Base-by-base conservation (phyloP, 1,140 invertebrate genomes). In the Zophobas morio region DNA sequence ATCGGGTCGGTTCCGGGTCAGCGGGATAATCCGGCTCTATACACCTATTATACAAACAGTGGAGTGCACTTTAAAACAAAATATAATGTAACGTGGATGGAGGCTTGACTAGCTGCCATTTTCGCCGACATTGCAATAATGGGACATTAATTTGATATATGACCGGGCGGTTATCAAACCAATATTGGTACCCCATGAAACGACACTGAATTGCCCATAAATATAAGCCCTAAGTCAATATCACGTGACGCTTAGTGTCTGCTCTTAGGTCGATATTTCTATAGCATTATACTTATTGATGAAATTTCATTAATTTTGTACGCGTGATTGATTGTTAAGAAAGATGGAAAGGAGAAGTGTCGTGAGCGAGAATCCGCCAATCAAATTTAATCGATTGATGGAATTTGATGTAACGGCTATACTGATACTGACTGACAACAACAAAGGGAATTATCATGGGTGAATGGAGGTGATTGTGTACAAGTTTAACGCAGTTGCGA, bases 91-190 rank as follows among this genome's bases (percentile, higher is more conserved):
- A 49, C 71, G 36, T 56, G 36, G 54, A 73, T 73, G 71, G 51
- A 73, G 71, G 71, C 49, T 56, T 72, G 49, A 73, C 71, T 73
- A 54, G 71, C 79, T 74, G 78, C 78, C 75, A 78, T 79, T 84
- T 84, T 84, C 80, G 83, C 80, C 82, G 84, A 84, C 82, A 84
- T 78, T 80, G 82, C 84, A 84, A 84, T 84, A 84, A 84, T 84
- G 79, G 84, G 80, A 84, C 82, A 85, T 85, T 85, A 85, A 79
- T 84, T 85, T 85, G 84, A 85, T 85, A 82, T 84, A 84, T 84
- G 79, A 78, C 79, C 77, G 78, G 81, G 80, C 79, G 82, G 83
- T 84, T 85, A 85, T 85, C 84, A 84, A 82, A 84, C 81, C 84
- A 84, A 85, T 85, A 84, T 85, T 82, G 84, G 82, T 84, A 81